A percentile compares a stretch with the other conserved stretches of the same genome.
phyloP scores from a whole-genome alignment of 2,797 vertebrate genomes.

The Alcedo quadribrachys region DNA sequence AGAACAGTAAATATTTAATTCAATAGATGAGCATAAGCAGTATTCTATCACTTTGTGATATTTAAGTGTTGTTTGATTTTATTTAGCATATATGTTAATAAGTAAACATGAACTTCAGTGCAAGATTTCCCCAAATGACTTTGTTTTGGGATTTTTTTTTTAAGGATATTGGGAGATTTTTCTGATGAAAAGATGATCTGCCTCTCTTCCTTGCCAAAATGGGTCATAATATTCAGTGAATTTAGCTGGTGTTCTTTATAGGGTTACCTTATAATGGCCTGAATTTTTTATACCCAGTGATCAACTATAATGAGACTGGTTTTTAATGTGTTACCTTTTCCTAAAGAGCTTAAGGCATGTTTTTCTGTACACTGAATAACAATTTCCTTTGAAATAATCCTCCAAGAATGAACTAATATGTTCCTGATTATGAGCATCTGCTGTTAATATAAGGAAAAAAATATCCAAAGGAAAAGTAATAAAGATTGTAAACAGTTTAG shows the following conservation, averaged over 20 bases:
- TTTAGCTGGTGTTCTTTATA: background rate
- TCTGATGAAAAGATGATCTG: background rate
- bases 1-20: background rate
- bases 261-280: background rate
- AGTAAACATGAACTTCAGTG: background rate
- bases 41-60: background rate
- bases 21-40: background rate
- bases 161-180: background rate
- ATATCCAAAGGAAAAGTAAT: background rate
- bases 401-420: background rate
- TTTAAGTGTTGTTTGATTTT: background rate
- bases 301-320: background rate
- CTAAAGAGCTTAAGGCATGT: background rate
- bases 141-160: background rate
- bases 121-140: background rate
- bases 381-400: background rate
- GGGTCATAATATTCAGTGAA: background rate
- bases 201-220: background rate
- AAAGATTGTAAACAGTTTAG: background rate
- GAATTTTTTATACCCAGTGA: background rate
- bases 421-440: background rate
- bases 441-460: background rate
- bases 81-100: background rate
- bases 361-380: background rate
- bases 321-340: background rate